Base-by-base conservation (phyloP, 2,797 vertebrate genomes). In the Nasua narica region DNA sequence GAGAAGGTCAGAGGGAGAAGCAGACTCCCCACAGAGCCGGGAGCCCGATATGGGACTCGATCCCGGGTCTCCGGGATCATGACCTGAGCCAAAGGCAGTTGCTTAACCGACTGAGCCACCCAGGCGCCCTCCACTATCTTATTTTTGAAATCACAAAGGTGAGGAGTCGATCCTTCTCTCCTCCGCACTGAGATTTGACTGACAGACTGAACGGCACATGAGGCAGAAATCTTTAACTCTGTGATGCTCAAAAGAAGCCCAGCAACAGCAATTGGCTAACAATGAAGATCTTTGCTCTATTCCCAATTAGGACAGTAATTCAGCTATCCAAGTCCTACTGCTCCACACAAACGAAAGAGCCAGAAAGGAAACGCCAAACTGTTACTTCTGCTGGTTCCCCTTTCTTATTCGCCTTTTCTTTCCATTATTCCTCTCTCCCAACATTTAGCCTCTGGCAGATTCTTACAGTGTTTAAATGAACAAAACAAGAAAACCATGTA, bases 381-480 rank as follows among this genome's bases (percentile, higher is more conserved):
- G 76, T 65, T 23, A 13, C 23, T 27, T 70, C 13, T 2, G 35
- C 46, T 81, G 32, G 11, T 43, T 35, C 40, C 62, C 52, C 19
- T 84, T 82, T 69, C 69, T 79, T 5, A 52, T 16, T 56, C n/a
- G 5, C 37, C n/a, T 60, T 62, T 16, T 43, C 62, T 85, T 52
- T 21, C n/a, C 77, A 67, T 83, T 27, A 52, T 43, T 89, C 18
- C 56, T 48, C 27, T 25, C 78, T 72, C 32, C 13, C 14, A 6
- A 78, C 62, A 70, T 54, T 37, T 37, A 43, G 37, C 69, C 79
- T 40, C n/a, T 29, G 76, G 35, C 67, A 95, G 65, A 90, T 83
- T 84, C 72, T 87, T 43, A 78, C 14, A 37, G 46, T 35, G 82
- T 50, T 85, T 91, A 85, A 81, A 96, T 29, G 76, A 95, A 92